Evolutionary conservation across 92 coral and sea anemone species (phyloP).

Genomic region (Muricea muricata): DNA sequence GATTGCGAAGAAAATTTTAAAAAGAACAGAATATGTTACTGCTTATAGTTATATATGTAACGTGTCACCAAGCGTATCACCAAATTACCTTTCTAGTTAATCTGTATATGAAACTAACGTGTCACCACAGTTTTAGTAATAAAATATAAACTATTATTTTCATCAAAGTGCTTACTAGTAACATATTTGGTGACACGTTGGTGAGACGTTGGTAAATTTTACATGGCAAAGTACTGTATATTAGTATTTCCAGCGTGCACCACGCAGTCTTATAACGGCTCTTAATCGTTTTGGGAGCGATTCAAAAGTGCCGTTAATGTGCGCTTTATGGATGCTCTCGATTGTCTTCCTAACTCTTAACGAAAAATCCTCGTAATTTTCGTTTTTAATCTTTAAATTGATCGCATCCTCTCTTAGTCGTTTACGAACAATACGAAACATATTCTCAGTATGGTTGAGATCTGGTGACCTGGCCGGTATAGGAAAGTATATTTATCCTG

Average conservation of each 20-base stretch:
- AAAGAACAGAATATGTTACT: neutral
- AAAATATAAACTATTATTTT: neutral
- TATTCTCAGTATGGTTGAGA: neutral
- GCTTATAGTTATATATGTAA: neutral
- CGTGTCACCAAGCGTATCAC: conserved; percentile 19
- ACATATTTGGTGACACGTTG: too few species aligned
- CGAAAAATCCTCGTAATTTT: neutral
- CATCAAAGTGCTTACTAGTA: neutral
- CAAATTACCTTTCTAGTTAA: neutral
- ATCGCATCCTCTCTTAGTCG: too few species aligned
- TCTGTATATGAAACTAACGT: neutral
- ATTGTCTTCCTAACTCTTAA: too few species aligned
- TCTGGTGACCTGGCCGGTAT: too few species aligned
- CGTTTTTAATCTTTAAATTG: neutral
- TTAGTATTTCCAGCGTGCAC: too few species aligned
- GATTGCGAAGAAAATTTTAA: neutral
- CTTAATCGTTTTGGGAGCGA: neutral
- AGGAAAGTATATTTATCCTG: too few species aligned
- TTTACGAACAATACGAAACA: too few species aligned
- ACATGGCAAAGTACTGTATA: too few species aligned
- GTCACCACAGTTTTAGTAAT: neutral
- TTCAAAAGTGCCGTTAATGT: neutral
- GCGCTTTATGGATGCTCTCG: too few species aligned
- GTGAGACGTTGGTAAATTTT: too few species aligned
- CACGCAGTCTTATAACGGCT: neutral